A percentile compares a stretch with the other conserved stretches of the same genome.
Evolutionary conservation across 92 coral and sea anemone species (phyloP).

Genomic region (Parazoanthus darwini): DNA sequence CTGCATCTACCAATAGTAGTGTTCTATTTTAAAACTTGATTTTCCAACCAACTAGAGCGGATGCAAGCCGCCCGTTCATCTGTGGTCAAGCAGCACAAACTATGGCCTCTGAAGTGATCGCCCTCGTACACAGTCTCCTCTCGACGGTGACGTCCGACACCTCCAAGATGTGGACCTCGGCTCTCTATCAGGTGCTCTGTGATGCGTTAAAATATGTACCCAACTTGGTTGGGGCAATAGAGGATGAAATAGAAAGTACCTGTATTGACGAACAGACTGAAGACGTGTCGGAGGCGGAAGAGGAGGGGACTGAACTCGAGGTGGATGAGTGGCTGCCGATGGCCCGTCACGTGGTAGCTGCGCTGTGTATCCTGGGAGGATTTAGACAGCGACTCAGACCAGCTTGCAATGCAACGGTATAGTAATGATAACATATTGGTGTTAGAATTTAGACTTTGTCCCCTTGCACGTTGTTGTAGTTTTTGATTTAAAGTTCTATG

Average conservation of each 20-base stretch:
- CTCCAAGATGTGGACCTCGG: slow-evolving; percentile 80
- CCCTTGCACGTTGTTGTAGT: neutral
- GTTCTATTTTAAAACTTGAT: neutral
- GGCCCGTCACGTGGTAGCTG: slow-evolving; percentile 88
- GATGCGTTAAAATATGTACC: slow-evolving; percentile 79
- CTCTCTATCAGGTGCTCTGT: slow-evolving; percentile 77
- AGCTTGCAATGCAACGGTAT: slow-evolving; percentile 82
- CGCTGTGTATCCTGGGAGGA: slow-evolving; percentile 94
- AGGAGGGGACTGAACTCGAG: slow-evolving; percentile 41
- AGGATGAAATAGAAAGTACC: slow-evolving; percentile 59
- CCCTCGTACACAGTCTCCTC: slow-evolving; percentile 75
- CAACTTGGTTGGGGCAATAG: slow-evolving; percentile 63
- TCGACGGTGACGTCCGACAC: slow-evolving; percentile 63
- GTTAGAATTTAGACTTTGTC: neutral
- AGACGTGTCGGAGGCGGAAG: slow-evolving; percentile 36
- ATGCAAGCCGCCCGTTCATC: slow-evolving; percentile 84
- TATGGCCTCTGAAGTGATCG: slow-evolving; percentile 98
- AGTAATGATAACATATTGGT: neutral
- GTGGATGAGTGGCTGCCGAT: slow-evolving; percentile 65
- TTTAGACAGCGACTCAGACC: slow-evolving; percentile 73
- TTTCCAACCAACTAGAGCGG: slow-evolving; percentile 52
- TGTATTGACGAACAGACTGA: slow-evolving; percentile 2
- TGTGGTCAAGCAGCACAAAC: slow-evolving; percentile 95
- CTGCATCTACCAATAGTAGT: neutral
- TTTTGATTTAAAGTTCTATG: neutral